Conservation (phyloP, 1,140 invertebrate species). For the Dreissena rostriformis region DNA sequence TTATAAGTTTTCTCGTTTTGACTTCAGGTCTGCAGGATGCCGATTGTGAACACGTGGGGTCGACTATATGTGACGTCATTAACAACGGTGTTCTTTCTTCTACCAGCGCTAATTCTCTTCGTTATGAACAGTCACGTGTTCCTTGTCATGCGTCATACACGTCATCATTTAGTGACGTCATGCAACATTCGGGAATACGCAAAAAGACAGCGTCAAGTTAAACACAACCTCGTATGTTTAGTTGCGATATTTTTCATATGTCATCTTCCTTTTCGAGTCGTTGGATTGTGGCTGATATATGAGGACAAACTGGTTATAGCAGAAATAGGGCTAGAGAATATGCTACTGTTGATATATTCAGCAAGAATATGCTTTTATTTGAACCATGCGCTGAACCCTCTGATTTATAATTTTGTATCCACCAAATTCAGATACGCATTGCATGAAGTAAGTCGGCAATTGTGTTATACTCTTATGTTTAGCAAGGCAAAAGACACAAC, state of each 20-base stretch:
- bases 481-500: no score
- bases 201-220: background rate
- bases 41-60: background rate
- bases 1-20: no score
- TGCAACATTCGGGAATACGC: background rate
- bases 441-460: background rate
- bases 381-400: slow-evolving; percentile 2
- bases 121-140: background rate
- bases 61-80: background rate
- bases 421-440: background rate
- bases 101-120: background rate
- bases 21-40: slow-evolving; percentile 2
- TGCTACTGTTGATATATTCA: background rate
- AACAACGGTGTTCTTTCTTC: background rate
- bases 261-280: slow-evolving; percentile 3
- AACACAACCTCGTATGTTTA: background rate
- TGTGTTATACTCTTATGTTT: no score
- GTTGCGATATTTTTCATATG: slow-evolving; percentile 1
- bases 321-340: background rate
- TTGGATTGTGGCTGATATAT: background rate
- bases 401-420: slow-evolving; percentile 8
- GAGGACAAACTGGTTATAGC: background rate
- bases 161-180: background rate
- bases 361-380: background rate
- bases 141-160: background rate